Percentiles rank a stretch among this genome's conserved stretches.
phyloP scores from a whole-genome alignment of 2,797 vertebrate species.

The Poeciliopsis infans region DNA sequence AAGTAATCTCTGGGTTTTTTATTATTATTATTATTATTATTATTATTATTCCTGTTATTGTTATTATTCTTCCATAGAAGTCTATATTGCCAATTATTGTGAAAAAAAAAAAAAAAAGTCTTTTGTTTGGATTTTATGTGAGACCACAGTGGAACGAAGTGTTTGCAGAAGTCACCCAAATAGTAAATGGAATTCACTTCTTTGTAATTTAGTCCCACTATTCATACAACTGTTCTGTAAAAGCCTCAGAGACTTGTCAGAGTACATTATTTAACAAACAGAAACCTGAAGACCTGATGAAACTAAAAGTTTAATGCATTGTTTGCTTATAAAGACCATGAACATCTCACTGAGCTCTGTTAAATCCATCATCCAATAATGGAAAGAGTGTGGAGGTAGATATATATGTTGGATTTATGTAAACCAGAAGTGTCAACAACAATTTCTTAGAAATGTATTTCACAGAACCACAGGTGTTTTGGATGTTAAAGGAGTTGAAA shows the following conservation, averaged over 20 bases:
- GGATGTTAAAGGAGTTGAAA: too few species aligned
- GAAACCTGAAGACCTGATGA: not conserved
- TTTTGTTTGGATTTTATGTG: too few species aligned
- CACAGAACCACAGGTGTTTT: too few species aligned
- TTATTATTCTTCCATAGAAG: not conserved
- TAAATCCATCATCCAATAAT: not conserved
- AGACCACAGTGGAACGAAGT: not conserved
- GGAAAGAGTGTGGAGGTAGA: not conserved
- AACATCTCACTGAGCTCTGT: too few species aligned
- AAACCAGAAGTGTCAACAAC: too few species aligned
- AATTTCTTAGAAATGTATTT: too few species aligned
- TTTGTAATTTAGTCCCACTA: not conserved
- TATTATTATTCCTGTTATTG: not conserved
- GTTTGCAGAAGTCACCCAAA: not conserved
- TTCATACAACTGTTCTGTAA: not conserved
- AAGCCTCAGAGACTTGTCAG: not conserved
- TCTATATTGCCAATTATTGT: not conserved
- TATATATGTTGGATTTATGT: too few species aligned
- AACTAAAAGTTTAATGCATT: not conserved
- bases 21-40: too few species aligned
- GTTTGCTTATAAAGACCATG: not conserved
- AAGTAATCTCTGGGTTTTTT: not conserved
- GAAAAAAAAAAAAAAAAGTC: not conserved
- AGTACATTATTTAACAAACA: not conserved
- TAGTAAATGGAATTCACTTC: not conserved